phyloP scores from a whole-genome alignment of 2,113 vertebrate species.

The Nymphicus hollandicus region DNA sequence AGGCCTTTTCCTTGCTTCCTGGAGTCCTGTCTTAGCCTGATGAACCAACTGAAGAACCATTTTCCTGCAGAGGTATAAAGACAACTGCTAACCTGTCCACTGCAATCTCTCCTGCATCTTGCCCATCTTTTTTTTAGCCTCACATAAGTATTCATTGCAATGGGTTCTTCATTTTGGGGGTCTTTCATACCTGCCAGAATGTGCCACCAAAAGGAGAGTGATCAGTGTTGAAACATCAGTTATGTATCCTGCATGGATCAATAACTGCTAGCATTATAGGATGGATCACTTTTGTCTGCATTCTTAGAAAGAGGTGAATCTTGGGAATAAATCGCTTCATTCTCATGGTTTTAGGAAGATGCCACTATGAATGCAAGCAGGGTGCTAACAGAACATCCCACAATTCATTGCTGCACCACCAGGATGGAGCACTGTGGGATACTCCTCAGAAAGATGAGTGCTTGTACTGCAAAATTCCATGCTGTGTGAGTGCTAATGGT shows the following conservation, averaged over 20 bases:
- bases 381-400: background rate
- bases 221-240: background rate
- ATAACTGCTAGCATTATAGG: background rate
- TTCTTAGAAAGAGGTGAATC: background rate
- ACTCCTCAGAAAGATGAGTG: background rate
- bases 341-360: background rate
- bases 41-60: background rate
- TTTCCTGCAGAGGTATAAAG: background rate
- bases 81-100: background rate
- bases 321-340: background rate
- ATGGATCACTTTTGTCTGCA: background rate
- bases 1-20: background rate
- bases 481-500: background rate
- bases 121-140: background rate
- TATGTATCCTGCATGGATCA: background rate
- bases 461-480: background rate
- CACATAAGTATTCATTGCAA: rapidly evolving
- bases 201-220: background rate
- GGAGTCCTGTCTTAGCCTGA: background rate
- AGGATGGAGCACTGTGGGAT: background rate
- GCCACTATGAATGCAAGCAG: background rate
- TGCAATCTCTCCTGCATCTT: background rate
- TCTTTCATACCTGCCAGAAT: background rate
- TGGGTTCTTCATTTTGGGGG: background rate
- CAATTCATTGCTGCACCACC: rapidly evolving